Evolutionary conservation across 1,140 invertebrate genomes (phyloP).

Genomic region (Carposina sasakii): DNA sequence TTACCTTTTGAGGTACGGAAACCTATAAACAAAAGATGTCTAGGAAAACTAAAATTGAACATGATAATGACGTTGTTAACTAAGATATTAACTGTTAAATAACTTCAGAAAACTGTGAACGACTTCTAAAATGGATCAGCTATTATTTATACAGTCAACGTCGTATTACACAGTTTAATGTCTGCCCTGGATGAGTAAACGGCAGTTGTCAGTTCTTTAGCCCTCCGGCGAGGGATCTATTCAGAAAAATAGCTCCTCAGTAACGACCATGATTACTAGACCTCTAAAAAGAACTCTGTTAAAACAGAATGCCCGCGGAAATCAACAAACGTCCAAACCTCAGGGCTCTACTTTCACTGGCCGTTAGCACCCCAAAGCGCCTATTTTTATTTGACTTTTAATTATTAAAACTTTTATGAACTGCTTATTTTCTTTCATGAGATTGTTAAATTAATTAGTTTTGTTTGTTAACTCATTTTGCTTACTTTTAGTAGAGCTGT

Average conservation of each 20-base stretch:
- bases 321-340: constrained; percentile 9
- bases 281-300: constrained; percentile 24
- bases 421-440: constrained; percentile 69
- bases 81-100: too few relatives aligned
- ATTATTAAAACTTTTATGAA: constrained; percentile 71
- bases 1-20: too few relatives aligned
- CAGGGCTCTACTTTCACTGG: constrained; percentile 31
- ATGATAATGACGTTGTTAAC: too few relatives aligned
- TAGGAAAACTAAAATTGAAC: too few relatives aligned
- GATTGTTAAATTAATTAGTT: constrained; percentile 66
- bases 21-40: too few relatives aligned
- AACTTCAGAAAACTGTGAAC: too few relatives aligned
- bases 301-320: constrained; percentile 11
- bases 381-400: constrained; percentile 68
- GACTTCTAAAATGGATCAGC: constrained; percentile 31
- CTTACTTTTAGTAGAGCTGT: constrained; percentile 12
- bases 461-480: constrained; percentile 59
- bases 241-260: constrained; percentile 33
- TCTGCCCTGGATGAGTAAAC: constrained; percentile 53
- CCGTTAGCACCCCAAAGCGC: constrained; percentile 28
- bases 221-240: constrained; percentile 43
- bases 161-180: constrained; percentile 48
- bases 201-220: constrained; percentile 56
- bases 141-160: constrained; percentile 47
- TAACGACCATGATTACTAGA: constrained; percentile 33